A percentile compares a stretch with the other conserved stretches of the same genome.
These are phyloP conservation scores for Octonoba sinensis DNA, from an alignment of 2,888 invertebrate species.

Conservation along the genomic window DNA sequence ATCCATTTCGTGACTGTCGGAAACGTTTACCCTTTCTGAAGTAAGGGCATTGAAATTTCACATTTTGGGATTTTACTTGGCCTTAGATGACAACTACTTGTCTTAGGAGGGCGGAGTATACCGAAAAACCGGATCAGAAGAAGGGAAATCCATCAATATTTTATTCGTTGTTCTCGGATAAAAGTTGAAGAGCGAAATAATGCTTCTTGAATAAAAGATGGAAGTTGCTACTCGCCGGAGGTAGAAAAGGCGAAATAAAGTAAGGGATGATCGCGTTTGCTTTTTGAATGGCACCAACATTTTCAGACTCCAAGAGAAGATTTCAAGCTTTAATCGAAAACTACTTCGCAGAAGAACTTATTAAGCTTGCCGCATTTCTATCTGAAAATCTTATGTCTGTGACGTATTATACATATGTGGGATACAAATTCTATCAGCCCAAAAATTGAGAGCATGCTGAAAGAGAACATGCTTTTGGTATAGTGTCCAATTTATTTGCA, in stretches of 20 bases:
- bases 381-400: too few species aligned
- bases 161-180: slow-evolving; percentile 4
- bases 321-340: too few species aligned
- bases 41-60: background rate
- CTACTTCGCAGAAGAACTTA: too few species aligned
- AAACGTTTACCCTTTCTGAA: slow-evolving; percentile 7
- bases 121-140: slow-evolving; percentile 1
- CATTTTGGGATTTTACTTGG: too few species aligned
- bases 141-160: slow-evolving; percentile 4
- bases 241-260: background rate
- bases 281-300: background rate
- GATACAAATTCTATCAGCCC: too few species aligned
- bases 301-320: too few species aligned
- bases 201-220: slow-evolving; percentile 11
- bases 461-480: too few species aligned
- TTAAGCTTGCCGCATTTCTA: too few species aligned
- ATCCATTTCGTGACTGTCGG: background rate
- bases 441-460: too few species aligned
- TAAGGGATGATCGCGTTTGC: background rate
- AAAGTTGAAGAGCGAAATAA: slow-evolving; percentile 5
- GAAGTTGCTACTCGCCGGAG: slow-evolving; percentile 4
- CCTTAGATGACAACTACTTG: too few species aligned
- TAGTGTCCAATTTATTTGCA: too few species aligned
- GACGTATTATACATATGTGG: too few species aligned
- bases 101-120: background rate